Percentiles rank a stretch among this genome's conserved stretches.
These are phyloP conservation scores for Drosophila grimshawi DNA, from an alignment of 1,140 invertebrate species.

Conservation along the genomic window DNA sequence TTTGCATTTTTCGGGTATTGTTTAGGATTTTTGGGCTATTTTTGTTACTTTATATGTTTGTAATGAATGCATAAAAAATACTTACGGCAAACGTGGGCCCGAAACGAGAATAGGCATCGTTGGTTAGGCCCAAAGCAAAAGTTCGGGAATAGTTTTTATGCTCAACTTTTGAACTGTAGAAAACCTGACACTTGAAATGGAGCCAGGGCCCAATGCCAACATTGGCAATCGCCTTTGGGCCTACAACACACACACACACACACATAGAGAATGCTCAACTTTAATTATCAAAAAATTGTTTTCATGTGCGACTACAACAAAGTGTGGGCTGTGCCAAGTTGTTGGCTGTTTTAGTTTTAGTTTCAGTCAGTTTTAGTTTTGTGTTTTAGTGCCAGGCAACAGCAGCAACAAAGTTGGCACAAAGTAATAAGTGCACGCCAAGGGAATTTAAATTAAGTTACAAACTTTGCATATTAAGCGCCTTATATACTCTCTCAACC, in stretches of 20 bases:
- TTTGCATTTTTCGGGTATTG: not conserved
- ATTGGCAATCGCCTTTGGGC: slow-evolving; percentile 41
- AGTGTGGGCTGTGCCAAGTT: slow-evolving; percentile 50
- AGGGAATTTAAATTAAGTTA: slow-evolving; percentile 63
- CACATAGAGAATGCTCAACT: slow-evolving; percentile 45
- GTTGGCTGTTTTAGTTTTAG: slow-evolving; percentile 42
- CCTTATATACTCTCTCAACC: slow-evolving; percentile 28
- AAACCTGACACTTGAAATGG: slow-evolving; percentile 54
- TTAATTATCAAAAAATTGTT: slow-evolving; percentile 64
- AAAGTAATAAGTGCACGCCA: slow-evolving; percentile 60
- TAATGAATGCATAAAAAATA: slow-evolving; percentile 19
- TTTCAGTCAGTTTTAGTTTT: slow-evolving; percentile 31
- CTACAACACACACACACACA: slow-evolving; percentile 1
- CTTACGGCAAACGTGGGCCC: slow-evolving; percentile 26
- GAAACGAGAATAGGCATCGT: slow-evolving; percentile 28
- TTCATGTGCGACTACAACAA: slow-evolving; percentile 51
- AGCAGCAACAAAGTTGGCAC: slow-evolving; percentile 47
- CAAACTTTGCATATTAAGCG: slow-evolving; percentile 63
- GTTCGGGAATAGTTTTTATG: slow-evolving; percentile 27
- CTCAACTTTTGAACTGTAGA: slow-evolving; percentile 41
- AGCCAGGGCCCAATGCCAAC: slow-evolving; percentile 51
- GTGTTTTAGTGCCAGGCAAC: slow-evolving; percentile 38
- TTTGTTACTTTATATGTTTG: slow-evolving; percentile 6
- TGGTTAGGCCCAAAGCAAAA: slow-evolving; percentile 13
- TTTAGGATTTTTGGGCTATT: not conserved